Conservation (phyloP, 2,113 vertebrate species). For the Turdus rufiventris region DNA sequence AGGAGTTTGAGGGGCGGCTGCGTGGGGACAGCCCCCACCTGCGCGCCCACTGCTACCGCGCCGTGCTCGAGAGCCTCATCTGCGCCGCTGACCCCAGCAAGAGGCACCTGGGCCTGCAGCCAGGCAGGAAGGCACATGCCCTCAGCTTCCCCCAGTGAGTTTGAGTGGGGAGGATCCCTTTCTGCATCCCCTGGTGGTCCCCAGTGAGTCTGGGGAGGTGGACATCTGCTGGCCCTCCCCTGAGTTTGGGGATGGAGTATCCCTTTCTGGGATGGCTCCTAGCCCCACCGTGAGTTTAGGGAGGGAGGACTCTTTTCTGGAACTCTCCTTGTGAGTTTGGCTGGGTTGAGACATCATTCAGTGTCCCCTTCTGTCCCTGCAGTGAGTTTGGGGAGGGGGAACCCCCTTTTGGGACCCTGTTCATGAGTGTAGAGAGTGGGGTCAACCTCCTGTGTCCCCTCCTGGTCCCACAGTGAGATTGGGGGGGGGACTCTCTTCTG, state of each 20-base stretch:
- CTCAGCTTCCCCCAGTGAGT: constrained; percentile 86
- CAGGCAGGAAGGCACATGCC: constrained; percentile 78
- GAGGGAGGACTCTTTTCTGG: too few species aligned
- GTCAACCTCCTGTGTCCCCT: background rate
- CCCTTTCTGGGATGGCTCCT: background rate
- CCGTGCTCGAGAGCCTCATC: constrained; percentile 83
- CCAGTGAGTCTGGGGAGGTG: constrained; percentile 71
- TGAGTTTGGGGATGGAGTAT: too few species aligned
- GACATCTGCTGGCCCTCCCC: background rate
- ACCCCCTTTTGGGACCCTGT: background rate
- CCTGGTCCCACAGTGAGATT: fast-evolving
- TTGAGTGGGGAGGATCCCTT: fast-evolving
- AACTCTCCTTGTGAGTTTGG: background rate
- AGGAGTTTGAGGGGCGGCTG: constrained; percentile 79
- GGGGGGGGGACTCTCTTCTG: too few species aligned
- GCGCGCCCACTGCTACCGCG: constrained; percentile 84
- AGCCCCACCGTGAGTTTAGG: fast-evolving
- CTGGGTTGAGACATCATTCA: too few species aligned
- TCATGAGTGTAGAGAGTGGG: fast-evolving
- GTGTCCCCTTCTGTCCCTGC: fast-evolving
- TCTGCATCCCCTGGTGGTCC: background rate
- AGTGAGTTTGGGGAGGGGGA: background rate
- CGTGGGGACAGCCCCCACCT: constrained; percentile 56
- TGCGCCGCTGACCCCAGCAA: constrained; percentile 65
- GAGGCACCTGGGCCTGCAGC: constrained; percentile 81